Base-by-base conservation (phyloP, 2,888 invertebrate genomes). In the Dryocosmus kuriphilus region DNA sequence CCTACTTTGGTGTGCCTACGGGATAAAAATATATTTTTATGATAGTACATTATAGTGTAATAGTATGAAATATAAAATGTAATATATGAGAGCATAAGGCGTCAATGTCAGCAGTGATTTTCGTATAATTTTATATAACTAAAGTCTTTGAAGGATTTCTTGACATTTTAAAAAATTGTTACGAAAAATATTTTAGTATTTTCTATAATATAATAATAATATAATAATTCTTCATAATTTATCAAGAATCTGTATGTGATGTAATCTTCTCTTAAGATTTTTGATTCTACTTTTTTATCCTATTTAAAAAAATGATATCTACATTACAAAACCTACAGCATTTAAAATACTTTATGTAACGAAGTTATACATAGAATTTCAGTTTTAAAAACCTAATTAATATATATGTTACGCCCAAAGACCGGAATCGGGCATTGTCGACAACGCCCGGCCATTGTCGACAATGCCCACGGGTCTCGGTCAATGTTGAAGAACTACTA, bases 1-100 rank as follows among this genome's bases (percentile, higher is more conserved):
- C 91, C 90, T 91, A 91, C 90, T 88, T 88, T 89, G 88, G 88
- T 89, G 89, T 90, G 89, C 89, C 89, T 91, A 91, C 90, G 84
- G 89, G 89, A 88, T 88, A 83, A 85, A 86, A 87, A 86, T 86
- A 79, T 82, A 82, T 85, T 71, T 60, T 76, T 80, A 79, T 84
- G 80, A 78, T 83, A 83, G 65, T 73, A 78, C 51, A 77, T 73
- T 76, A 75, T 77, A 74, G 79, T 79, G 82, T 77, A 60, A 35
- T 32, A 60, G 22, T 32, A 63, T 35, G 11, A 27, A 57, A 57
- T 57, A 24, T 51, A 51, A 32, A 30, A 32, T 30, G 19, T 62
- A 35, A 32, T 19, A 27, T 32, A 62, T 35, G 9, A 60, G 30
- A 27, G 24, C 60, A 60, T 63, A 35, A 32, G 62, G 9, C 57